Evolutionary conservation across 2,888 invertebrate species (phyloP).

Genomic region (Drosophila neotestacea): DNA sequence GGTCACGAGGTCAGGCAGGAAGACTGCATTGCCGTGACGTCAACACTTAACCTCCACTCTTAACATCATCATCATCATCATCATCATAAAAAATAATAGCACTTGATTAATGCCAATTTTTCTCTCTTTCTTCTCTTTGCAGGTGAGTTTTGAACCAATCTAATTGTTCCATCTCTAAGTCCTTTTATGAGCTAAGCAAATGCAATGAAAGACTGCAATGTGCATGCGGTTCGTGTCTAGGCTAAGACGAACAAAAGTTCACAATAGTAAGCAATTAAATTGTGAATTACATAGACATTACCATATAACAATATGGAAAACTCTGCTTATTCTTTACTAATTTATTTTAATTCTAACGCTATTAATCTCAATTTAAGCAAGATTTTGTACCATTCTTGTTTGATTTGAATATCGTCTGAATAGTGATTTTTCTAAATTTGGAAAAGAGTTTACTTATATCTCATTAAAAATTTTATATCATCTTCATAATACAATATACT

Average conservation of each 20-base stretch:
- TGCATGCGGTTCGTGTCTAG: conserved; percentile 47
- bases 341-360: too few species aligned
- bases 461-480: too few species aligned
- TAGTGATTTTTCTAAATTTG: neutral
- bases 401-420: neutral
- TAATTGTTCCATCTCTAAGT: neutral
- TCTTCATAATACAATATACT: too few species aligned
- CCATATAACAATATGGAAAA: neutral
- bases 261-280: neutral
- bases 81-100: neutral
- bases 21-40: conserved; percentile 43
- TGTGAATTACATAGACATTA: neutral
- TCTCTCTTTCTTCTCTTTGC: conserved; percentile 39
- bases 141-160: conserved; percentile 46
- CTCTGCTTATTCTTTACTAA: neutral
- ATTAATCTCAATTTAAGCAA: neutral
- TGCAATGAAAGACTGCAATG: conserved; percentile 17
- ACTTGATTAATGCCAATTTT: conserved; percentile 36
- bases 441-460: neutral
- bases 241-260: conserved; percentile 14
- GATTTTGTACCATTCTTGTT: neutral
- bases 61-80: conserved; percentile 1
- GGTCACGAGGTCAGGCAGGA: conserved; percentile 38
- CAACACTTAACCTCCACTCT: conserved; percentile 21
- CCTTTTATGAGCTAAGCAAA: conserved; percentile 8